Percentiles rank a stretch among this genome's conserved stretches.
phyloP scores from a whole-genome alignment of 2,888 invertebrate species.

The Agrilus mali region DNA sequence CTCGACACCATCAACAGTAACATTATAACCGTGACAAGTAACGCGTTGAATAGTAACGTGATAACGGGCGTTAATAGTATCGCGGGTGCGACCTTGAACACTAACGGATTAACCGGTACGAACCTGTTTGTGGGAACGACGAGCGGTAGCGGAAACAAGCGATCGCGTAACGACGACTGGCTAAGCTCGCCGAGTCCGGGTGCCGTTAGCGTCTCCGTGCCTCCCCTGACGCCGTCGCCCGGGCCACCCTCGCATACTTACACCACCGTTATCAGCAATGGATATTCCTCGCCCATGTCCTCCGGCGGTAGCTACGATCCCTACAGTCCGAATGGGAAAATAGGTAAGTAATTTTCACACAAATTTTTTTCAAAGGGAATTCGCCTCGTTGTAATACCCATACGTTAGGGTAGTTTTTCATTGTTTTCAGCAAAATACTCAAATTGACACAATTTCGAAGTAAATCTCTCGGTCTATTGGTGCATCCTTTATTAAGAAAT shows the following conservation, averaged over 20 bases:
- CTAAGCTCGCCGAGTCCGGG: constrained; percentile 48
- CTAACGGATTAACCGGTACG: constrained; percentile 7
- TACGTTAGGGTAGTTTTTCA: too few relatives aligned
- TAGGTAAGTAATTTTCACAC: constrained; percentile 48
- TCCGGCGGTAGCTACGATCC: constrained; percentile 82
- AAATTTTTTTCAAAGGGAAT: too few relatives aligned
- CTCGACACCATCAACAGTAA: constrained; percentile 17
- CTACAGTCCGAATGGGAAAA: constrained; percentile 83
- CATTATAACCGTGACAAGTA: constrained; percentile 15
- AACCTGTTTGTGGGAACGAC: constrained; percentile 7
- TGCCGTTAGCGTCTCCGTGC: constrained; percentile 39
- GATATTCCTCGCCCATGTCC: constrained; percentile 77
- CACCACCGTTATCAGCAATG: constrained; percentile 48
- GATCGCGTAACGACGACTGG: constrained; percentile 47
- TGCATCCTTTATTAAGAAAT: too few relatives aligned
- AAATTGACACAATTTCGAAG: too few relatives aligned
- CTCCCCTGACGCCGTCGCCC: constrained; percentile 57
- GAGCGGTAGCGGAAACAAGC: constrained; percentile 14
- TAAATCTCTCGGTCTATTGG: too few relatives aligned
- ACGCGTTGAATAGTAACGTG: constrained; percentile 18
- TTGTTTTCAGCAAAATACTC: too few relatives aligned
- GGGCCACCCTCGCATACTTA: constrained; percentile 42
- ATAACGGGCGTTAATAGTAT: constrained; percentile 1
- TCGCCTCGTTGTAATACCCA: too few relatives aligned
- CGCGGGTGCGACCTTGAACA: constrained; percentile 5